phyloP scores from a whole-genome alignment of 2,797 vertebrate species.

The Mormyrus proboscirostris region DNA sequence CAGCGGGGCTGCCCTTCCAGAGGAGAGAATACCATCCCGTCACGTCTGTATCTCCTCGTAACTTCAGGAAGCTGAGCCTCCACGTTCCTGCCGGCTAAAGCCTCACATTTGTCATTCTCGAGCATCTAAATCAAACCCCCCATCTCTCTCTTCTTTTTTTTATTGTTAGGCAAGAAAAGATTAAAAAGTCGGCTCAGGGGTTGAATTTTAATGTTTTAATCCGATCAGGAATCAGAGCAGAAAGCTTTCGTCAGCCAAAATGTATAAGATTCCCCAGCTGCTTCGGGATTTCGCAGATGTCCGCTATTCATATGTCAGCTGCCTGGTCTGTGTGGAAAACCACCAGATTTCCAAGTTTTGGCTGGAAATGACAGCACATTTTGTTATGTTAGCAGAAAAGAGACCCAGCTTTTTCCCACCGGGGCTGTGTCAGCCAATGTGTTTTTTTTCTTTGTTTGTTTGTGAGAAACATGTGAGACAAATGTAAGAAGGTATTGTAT shows the following conservation, averaged over 20 bases:
- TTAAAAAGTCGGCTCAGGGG: background rate
- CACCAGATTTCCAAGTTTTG: background rate
- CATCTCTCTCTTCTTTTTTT: background rate
- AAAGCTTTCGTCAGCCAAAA: background rate
- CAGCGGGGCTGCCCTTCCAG: background rate
- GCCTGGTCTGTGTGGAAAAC: background rate
- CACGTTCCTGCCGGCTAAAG: background rate
- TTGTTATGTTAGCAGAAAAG: background rate
- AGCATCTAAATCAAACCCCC: background rate
- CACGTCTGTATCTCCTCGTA: background rate
- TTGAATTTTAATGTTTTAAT: slow-evolving; percentile 8
- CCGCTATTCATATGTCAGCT: background rate
- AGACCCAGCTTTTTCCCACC: background rate
- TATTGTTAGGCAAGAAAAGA: background rate
- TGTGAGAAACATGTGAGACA: background rate
- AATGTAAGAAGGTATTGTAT: background rate
- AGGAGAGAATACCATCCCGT: background rate
- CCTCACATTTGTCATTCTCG: background rate
- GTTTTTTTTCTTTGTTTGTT: background rate
- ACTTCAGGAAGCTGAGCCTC: background rate
- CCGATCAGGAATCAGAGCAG: background rate
- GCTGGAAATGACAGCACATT: background rate
- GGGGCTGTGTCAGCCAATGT: background rate
- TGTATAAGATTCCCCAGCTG: background rate
- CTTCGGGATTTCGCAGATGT: background rate